Evolutionary conservation across 1,140 invertebrate species (phyloP).

Genomic region (Oscheius sp.): DNA sequence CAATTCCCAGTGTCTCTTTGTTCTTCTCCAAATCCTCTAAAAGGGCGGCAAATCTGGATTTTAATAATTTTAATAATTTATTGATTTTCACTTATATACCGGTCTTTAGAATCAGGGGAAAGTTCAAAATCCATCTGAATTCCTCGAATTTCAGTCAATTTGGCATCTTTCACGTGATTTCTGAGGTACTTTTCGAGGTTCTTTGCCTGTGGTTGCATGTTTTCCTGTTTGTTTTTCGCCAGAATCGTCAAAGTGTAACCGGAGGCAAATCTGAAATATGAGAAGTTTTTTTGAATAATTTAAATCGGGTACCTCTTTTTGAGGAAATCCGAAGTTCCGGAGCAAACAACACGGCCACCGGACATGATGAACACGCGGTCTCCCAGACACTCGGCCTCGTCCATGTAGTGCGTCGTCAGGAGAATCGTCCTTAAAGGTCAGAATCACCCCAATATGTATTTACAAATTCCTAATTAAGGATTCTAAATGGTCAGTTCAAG

Average conservation of each 20-base stretch:
- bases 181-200: background rate
- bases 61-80: no score
- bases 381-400: constrained; percentile 89
- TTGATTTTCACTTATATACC: no score
- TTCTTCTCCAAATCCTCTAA: constrained; percentile 23
- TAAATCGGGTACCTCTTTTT: constrained; percentile 63
- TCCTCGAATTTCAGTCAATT: constrained; percentile 21
- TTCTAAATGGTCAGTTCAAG: no score
- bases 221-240: background rate
- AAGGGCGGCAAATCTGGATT: constrained; percentile 14
- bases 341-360: constrained; percentile 69
- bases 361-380: constrained; percentile 67
- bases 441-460: no score
- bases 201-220: constrained; percentile 9
- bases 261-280: constrained; percentile 29
- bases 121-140: constrained; percentile 37
- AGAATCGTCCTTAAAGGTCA: constrained; percentile 78
- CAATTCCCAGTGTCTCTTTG: constrained; percentile 7
- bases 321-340: constrained; percentile 70
- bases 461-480: no score
- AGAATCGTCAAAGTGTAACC: constrained; percentile 24
- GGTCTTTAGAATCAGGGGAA: no score
- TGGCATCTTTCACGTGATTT: constrained; percentile 5
- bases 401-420: constrained; percentile 95
- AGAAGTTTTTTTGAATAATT: no score